These are phyloP conservation scores for Miltochrista miniata DNA, from an alignment of 2,888 invertebrate species.

Conservation along the genomic window DNA sequence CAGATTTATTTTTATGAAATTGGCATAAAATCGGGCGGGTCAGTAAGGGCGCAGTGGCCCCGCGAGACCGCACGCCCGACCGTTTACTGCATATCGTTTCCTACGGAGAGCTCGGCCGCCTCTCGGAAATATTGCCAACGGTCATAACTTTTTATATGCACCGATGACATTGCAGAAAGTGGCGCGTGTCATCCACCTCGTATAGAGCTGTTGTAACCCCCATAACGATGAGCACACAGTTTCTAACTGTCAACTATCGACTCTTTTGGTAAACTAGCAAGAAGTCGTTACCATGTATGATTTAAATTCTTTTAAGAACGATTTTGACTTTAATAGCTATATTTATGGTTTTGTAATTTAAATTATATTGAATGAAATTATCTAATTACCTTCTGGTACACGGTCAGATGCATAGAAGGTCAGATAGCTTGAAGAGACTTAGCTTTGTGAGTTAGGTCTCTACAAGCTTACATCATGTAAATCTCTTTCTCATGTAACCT, in stretches of 20 bases:
- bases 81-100: conserved; percentile 84
- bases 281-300: background rate
- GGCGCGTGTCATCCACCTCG: conserved; percentile 52
- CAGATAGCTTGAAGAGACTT: too few relatives aligned
- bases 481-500: too few relatives aligned
- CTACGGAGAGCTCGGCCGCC: conserved; percentile 62
- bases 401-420: too few relatives aligned
- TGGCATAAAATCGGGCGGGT: conserved; percentile 82
- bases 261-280: background rate
- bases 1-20: conserved; percentile 84
- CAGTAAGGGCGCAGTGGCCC: conserved; percentile 74
- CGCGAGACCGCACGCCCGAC: conserved; percentile 80
- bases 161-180: conserved; percentile 82
- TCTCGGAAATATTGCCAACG: conserved; percentile 79
- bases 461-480: too few relatives aligned
- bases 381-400: too few relatives aligned
- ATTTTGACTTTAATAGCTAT: too few relatives aligned
- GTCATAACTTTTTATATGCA: conserved; percentile 84
- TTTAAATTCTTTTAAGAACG: too few relatives aligned
- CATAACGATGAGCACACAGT: background rate
- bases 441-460: too few relatives aligned
- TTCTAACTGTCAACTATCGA: background rate
- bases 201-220: conserved; percentile 47
- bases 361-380: too few relatives aligned
- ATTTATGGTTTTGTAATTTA: too few relatives aligned